A percentile compares a stretch with the other conserved stretches of the same genome.
phyloP scores from a whole-genome alignment of 2,113 vertebrate genomes.

The Scomber scombrus region DNA sequence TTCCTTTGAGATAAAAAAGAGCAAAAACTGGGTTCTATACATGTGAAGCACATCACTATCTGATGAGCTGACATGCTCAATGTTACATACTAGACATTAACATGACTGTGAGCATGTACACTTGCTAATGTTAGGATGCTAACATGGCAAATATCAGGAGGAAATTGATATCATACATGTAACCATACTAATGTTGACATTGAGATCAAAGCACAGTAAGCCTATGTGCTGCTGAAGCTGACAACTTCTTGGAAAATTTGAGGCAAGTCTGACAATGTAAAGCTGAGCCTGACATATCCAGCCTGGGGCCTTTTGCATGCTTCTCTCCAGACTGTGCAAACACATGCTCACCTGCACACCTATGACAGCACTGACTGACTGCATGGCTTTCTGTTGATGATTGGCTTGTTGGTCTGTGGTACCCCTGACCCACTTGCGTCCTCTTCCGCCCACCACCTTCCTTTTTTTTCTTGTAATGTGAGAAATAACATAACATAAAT shows the following conservation, averaged over 20 bases:
- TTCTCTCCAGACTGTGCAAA: no score
- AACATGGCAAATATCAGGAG: background rate
- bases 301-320: no score
- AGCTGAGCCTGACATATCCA: no score
- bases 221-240: background rate
- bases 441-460: no score
- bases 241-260: no score
- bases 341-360: no score
- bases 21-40: background rate
- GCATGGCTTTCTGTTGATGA: no score
- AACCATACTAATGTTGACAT: background rate
- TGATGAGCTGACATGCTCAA: background rate
- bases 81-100: background rate
- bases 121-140: background rate
- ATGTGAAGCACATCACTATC: background rate
- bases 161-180: background rate
- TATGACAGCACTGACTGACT: no score
- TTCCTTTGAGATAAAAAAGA: background rate
- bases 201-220: slow-evolving; percentile 12
- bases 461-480: no score
- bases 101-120: background rate
- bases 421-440: no score
- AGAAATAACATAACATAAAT: no score
- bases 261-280: background rate
- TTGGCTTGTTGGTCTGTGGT: no score